Evolutionary conservation across 2,797 vertebrate species (phyloP), one percentile per base, ranked within the genome.

Genomic region (Jordanella pulchra): DNA sequence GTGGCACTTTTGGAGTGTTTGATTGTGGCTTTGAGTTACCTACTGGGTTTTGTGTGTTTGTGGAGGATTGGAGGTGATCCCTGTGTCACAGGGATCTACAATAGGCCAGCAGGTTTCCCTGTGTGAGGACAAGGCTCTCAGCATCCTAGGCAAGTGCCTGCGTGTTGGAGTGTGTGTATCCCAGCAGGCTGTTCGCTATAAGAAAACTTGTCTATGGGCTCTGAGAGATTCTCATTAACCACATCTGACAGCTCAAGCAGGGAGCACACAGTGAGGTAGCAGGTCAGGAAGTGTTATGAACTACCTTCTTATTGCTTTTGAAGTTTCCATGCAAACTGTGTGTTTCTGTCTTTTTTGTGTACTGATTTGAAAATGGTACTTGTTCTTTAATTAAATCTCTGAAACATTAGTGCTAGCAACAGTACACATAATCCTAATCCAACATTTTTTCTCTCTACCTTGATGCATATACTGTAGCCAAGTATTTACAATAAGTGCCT

Each of bases 71-170:
- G 84, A 85, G 88, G 89, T 89, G 90, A 91, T 91, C 85, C 80
- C 73, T 51, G 79, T 87, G 84, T 79, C 86, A 88, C 80, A 12
- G 84, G 77, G 84, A 84, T 75, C 86, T 78, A 89, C 90, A 91
- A 92, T 84, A 86, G 86, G 80, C 85, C 87, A 91, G 89, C 90
- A 89, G 89, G 90, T 91, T 84, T 86, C 88, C 83, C 83, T 84
- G 83, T 83, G 85, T 84, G 86, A 85, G 82, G 86, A 91, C 87
- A 90, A 84, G 87, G 21, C 84, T 88, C 82, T 86, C 71, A 18
- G 79, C 73, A 73, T 84, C 70, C 71, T 60, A 14, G 68, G 78
- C 27, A 32, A 69, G 76, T 35, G 55, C 27, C 51, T 76, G 80
- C 71, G 78, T 82, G 70, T 82, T 80, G 42, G 64, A 69, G 80